Evolutionary conservation across 1,140 invertebrate genomes (phyloP).

Genomic region (Xylocopa sonorina): DNA sequence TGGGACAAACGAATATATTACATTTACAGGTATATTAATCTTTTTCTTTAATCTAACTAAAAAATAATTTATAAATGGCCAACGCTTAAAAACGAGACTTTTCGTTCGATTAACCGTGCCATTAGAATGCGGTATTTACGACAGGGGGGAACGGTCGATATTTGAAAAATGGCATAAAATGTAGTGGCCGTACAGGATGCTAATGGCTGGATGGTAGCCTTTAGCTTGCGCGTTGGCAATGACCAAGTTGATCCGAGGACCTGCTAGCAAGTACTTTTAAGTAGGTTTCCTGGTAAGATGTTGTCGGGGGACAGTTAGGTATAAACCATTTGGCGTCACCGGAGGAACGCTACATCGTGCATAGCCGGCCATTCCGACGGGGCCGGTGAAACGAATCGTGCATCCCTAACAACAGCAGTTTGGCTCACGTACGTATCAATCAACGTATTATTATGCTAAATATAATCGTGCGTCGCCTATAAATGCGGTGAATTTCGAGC

Average conservation of each 20-base stretch:
- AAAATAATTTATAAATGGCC: too few species aligned
- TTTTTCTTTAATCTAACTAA: too few species aligned
- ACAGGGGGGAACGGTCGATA: too few species aligned
- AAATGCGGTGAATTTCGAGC: conserved; percentile 27
- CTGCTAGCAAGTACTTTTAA: conserved; percentile 15
- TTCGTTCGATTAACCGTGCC: too few species aligned
- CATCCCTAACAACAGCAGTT: conserved; percentile 43
- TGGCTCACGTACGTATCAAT: conserved; percentile 51
- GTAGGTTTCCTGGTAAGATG: conserved; percentile 46
- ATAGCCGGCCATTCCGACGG: conserved; percentile 29
- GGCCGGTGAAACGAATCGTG: conserved; percentile 33
- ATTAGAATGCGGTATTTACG: too few species aligned
- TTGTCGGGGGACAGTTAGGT: conserved; percentile 7
- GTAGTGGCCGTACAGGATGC: too few species aligned
- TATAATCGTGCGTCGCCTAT: conserved; percentile 24
- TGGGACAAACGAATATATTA: too few species aligned
- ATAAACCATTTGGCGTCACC: conserved; percentile 16
- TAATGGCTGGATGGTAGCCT: not conserved
- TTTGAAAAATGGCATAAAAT: too few species aligned
- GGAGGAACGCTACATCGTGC: conserved; percentile 22
- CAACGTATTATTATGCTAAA: conserved; percentile 55
- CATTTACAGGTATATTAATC: too few species aligned
- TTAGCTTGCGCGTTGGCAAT: not conserved
- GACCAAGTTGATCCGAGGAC: conserved; percentile 16
- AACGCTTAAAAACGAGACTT: too few species aligned